A percentile compares a stretch with the other conserved stretches of the same genome.
Evolutionary conservation across 2,888 invertebrate species (phyloP).

Genomic region (Poecilus cupreus): DNA sequence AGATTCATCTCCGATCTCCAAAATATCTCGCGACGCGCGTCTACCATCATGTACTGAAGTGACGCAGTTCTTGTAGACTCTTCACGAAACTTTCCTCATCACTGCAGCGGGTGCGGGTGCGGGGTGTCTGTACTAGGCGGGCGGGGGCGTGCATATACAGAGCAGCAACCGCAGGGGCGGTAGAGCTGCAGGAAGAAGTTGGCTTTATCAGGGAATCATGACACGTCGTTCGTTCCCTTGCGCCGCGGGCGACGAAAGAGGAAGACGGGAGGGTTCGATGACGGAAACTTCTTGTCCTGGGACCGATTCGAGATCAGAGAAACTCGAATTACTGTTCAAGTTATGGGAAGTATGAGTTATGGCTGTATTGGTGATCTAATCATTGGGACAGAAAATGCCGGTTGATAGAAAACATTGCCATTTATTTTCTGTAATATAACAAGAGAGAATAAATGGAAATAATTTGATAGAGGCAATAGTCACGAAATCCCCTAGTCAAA

Average conservation of each 20-base stretch:
- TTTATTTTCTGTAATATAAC: too few relatives aligned
- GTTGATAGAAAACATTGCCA: too few relatives aligned
- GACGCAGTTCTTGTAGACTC: conserved; percentile 11
- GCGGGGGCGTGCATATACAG: background rate
- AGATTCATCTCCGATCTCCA: background rate
- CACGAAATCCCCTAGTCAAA: too few relatives aligned
- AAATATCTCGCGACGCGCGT: background rate
- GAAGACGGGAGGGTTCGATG: background rate
- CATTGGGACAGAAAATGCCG: background rate
- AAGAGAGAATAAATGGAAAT: too few relatives aligned
- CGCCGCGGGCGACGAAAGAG: background rate
- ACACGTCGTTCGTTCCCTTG: background rate
- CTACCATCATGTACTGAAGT: background rate
- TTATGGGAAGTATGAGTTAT: background rate
- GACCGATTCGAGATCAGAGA: background rate
- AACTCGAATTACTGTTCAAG: conserved; percentile 5
- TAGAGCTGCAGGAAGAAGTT: background rate
- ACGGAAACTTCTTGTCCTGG: background rate
- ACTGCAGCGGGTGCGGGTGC: background rate
- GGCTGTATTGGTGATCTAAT: background rate
- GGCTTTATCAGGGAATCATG: conserved; percentile 2
- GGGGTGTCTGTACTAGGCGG: background rate
- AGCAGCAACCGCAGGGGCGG: background rate
- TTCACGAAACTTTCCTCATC: conserved; percentile 29
- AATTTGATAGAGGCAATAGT: too few relatives aligned